A percentile compares a stretch with the other conserved stretches of the same genome.
Conservation (phyloP, 2,888 invertebrate species). For the Mamestra brassicae region DNA sequence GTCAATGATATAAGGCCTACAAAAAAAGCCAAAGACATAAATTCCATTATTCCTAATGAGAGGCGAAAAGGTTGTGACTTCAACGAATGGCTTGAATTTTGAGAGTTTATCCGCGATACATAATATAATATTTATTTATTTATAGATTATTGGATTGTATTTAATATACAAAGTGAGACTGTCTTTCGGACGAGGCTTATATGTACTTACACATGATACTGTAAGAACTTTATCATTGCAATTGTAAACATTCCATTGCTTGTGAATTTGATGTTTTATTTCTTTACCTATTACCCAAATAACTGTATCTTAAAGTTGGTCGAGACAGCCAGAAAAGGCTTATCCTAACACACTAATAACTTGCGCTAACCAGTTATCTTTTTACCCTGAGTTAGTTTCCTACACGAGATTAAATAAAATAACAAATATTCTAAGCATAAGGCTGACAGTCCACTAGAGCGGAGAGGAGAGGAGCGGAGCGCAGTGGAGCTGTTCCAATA, state of each 20-base stretch:
- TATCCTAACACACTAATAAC: background rate
- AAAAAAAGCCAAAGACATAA: conserved; percentile 24
- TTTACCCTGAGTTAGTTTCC: too few species aligned
- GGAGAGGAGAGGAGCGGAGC: too few species aligned
- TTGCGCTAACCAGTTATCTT: too few species aligned
- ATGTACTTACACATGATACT: conserved; percentile 81
- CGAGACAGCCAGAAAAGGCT: background rate
- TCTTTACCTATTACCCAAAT: conserved; percentile 33
- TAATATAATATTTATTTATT: conserved; percentile 34
- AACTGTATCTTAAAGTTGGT: background rate
- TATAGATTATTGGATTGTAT: conserved; percentile 53
- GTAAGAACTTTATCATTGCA: conserved; percentile 86
- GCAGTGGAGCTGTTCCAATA: too few species aligned
- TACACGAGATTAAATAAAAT: too few species aligned
- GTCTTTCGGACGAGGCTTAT: conserved; percentile 76
- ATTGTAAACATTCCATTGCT: conserved; percentile 90
- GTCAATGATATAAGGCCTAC: conserved; percentile 18
- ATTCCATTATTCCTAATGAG: conserved; percentile 43
- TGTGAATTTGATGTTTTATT: conserved; percentile 85
- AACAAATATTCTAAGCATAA: too few species aligned
- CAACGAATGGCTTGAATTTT: conserved; percentile 74
- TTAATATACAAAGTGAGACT: conserved; percentile 74
- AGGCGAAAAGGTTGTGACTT: conserved; percentile 64
- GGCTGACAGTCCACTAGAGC: too few species aligned
- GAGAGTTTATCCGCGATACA: conserved; percentile 65